Conservation (phyloP, 2,888 invertebrate genomes). For the Helicoverpa assulta region DNA sequence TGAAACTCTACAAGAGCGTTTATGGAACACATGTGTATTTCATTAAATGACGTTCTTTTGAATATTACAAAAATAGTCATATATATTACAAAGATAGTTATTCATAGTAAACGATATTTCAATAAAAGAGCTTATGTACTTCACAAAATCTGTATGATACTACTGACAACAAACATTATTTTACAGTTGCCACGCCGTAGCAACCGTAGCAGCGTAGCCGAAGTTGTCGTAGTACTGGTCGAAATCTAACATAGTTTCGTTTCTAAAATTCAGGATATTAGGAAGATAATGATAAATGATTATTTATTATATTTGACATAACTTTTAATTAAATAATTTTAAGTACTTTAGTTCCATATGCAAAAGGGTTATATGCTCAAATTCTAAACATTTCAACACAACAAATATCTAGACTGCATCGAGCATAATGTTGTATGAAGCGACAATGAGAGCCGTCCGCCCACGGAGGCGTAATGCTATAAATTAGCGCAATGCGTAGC, state of each 20-base stretch:
- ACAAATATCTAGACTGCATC: background rate
- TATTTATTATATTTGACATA: too few species aligned
- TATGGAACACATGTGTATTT: background rate
- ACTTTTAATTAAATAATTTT: too few species aligned
- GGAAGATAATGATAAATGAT: too few species aligned
- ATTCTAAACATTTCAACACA: too few species aligned
- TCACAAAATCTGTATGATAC: too few species aligned
- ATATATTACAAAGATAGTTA: too few species aligned
- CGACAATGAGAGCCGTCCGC: constrained; percentile 12
- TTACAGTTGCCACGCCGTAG: background rate
- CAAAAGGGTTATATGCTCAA: too few species aligned
- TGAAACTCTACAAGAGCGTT: background rate
- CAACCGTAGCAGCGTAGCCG: background rate
- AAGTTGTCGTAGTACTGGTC: too few species aligned
- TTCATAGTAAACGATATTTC: too few species aligned
- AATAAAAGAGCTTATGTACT: too few species aligned
- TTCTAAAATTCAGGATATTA: background rate
- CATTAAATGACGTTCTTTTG: background rate
- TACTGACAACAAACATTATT: too few species aligned
- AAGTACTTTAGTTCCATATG: too few species aligned
- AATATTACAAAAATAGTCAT: background rate
- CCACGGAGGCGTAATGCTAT: constrained; percentile 18
- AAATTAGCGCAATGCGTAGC: constrained; percentile 42
- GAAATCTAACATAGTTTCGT: background rate
- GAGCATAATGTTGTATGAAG: background rate